Evolutionary conservation across 2,113 vertebrate genomes (phyloP), one percentile per base, ranked within the genome.

Genomic region (Acanthisitta chloris): DNA sequence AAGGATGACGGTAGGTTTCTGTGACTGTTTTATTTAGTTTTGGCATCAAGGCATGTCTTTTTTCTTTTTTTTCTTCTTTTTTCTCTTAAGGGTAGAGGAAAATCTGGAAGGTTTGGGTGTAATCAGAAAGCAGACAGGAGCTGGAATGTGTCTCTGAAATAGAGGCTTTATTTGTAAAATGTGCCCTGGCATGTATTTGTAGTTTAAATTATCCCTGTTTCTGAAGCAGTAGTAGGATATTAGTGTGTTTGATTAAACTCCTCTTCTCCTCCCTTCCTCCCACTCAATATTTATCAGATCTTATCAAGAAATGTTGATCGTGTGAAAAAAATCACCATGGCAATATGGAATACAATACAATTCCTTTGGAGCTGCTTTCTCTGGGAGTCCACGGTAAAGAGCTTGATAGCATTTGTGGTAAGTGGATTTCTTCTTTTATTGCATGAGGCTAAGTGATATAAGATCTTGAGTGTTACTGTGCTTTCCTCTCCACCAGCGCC

Each of bases 331-430:
- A 99, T 99, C 98, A 99, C 98, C 94, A 98, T 98, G 97, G 98
- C 99, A 73, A 97, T 99, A 96, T 99, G 99, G 98, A 99, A 98
- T 96, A 99, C 98, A 74, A 97, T 99, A 92, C 99, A 99, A 90
- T 99, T 99, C 97, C 99, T 99, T 97, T 99, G 98, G 94, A 99
- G 99, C 98, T 99, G 99, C 97, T 99, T 99, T 98, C 99, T 99
- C 92, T 99, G 99, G 99, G 99, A 99, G 96, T 99, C 98, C 97
- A 98, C 97, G 0, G 95, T 98, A 59, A 98, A 99, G 94, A 99
- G 99, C 93, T 70, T 99, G 97, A 94, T 98, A 94, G 99, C 99
- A 28, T 99, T 99, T 64, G 94, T 99, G 99, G 99, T 99, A 98
- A 99, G 99, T 97, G 94, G 54, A 73, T 82, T 92, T 95, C 70